Conservation (phyloP, 2,113 vertebrate species). For the Dipodomys spectabilis region DNA sequence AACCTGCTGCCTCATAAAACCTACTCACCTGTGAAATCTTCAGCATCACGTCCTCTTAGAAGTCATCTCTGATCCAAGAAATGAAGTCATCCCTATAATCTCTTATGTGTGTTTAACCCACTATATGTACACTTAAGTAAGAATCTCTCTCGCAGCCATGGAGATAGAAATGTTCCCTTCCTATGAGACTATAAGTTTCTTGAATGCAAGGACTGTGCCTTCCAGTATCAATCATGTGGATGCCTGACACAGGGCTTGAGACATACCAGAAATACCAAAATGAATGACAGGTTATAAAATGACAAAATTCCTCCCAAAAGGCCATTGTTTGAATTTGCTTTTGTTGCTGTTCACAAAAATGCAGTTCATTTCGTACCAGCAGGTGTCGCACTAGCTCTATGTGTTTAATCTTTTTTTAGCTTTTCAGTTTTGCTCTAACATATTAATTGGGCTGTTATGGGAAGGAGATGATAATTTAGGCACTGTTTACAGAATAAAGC, state of each 20-base stretch:
- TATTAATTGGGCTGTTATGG: constrained; percentile 72
- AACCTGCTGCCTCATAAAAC: background rate
- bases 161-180: background rate
- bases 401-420: background rate
- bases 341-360: background rate
- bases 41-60: background rate
- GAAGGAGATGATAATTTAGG: constrained; percentile 53
- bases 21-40: background rate
- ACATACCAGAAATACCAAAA: background rate
- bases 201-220: background rate
- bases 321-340: background rate
- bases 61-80: background rate
- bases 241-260: background rate
- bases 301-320: background rate
- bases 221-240: background rate
- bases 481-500: constrained; percentile 73
- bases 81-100: background rate
- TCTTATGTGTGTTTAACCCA: background rate
- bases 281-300: background rate
- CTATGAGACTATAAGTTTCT: background rate
- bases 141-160: background rate
- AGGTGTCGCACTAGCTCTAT: constrained; percentile 81
- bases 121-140: too few species aligned
- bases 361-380: constrained; percentile 54
- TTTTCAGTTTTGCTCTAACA: constrained; percentile 25